phyloP scores from a whole-genome alignment of 2,797 vertebrate genomes.

The Meda fulgida region DNA sequence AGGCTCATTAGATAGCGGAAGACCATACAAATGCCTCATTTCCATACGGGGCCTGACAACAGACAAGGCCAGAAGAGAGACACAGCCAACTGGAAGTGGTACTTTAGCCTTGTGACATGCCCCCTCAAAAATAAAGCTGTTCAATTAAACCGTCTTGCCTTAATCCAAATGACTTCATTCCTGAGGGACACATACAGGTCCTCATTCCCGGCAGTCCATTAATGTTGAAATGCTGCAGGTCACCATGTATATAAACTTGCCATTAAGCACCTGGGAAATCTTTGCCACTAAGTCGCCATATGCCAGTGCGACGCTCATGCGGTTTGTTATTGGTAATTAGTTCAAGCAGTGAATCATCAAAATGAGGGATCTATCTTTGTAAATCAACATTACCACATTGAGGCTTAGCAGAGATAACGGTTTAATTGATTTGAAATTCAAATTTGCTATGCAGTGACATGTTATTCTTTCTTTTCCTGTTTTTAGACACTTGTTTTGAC shows the following conservation, averaged over 20 bases:
- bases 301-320: neutral
- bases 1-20: constrained; percentile 77
- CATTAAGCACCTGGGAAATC: constrained; percentile 16
- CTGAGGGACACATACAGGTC: constrained; percentile 21
- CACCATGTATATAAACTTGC: neutral
- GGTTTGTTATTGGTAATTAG: constrained; percentile 41
- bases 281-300: neutral
- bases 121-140: constrained; percentile 3
- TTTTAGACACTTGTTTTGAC: neutral
- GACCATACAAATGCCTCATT: constrained; percentile 81
- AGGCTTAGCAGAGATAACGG: neutral
- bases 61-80: constrained; percentile 28
- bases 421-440: constrained; percentile 13
- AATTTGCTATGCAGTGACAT: neutral
- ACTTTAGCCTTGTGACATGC: constrained; percentile 32
- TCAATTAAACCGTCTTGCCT: constrained; percentile 35
- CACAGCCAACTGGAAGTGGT: constrained; percentile 10
- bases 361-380: constrained; percentile 6
- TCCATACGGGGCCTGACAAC: constrained; percentile 67
- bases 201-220: constrained; percentile 16
- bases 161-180: constrained; percentile 35
- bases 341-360: constrained; percentile 21
- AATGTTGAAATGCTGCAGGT: constrained; percentile 17
- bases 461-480: neutral
- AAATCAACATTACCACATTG: neutral